Evolutionary conservation across 2,888 invertebrate species (phyloP).

Genomic region (Heliothis peltigera): DNA sequence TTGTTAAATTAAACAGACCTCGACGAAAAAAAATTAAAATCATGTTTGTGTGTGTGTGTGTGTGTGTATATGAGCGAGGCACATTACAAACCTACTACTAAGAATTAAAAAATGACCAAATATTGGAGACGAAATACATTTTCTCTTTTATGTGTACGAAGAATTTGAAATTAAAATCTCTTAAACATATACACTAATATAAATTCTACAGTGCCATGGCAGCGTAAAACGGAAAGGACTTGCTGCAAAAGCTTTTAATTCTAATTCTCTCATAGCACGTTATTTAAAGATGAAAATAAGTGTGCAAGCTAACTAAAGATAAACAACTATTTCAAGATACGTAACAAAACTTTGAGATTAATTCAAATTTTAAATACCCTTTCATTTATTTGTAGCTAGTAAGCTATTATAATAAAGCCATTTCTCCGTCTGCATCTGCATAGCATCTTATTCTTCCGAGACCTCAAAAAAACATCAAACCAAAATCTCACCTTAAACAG

Average conservation of each 20-base stretch:
- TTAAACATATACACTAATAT: not conserved
- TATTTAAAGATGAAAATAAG: not conserved
- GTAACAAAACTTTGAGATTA: no score
- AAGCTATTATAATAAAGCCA: no score
- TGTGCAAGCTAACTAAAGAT: not conserved
- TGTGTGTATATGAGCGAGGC: no score
- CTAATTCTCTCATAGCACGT: not conserved
- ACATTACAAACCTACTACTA: not conserved
- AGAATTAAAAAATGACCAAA: not conserved
- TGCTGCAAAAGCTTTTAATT: not conserved
- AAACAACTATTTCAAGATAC: not conserved
- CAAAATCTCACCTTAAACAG: not conserved
- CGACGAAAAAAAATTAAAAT: no score
- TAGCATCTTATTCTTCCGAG: not conserved
- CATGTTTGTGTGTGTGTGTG: no score
- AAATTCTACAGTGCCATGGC: not conserved
- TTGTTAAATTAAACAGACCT: no score
- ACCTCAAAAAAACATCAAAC: not conserved
- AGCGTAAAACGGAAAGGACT: not conserved
- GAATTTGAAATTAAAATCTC: constrained; percentile 9
- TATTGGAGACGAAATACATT: not conserved
- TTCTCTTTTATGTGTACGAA: not conserved
- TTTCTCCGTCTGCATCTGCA: no score
- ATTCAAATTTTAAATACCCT: no score
- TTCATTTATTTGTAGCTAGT: no score